Evolutionary conservation across 2,888 invertebrate species (phyloP), one percentile per base, ranked within the genome.

Genomic region (Branchinecta sandiegonensis): DNA sequence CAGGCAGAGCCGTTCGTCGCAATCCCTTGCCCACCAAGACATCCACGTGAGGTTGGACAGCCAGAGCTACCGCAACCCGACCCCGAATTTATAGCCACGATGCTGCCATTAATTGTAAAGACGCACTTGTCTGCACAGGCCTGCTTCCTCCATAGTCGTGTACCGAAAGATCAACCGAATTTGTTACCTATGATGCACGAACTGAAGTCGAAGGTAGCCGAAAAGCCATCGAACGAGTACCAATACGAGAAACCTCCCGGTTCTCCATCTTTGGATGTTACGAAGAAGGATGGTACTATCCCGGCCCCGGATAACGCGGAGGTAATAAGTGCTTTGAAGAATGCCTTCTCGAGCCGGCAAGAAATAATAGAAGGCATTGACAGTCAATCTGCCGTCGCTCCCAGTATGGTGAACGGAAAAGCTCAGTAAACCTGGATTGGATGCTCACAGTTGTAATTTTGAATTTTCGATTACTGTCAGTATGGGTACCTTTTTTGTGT

Each of bases 121-220:
- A 11, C 63, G n/a, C 63, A 56, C 10, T 56, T 56, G 23, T 9
- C 63, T 56, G 63, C 63, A n/a, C 63, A 10, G 23, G n/a, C 63
- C n/a, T 56, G 23, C 23, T 56, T 56, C 63, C 23, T 56, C 8
- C 23, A n/a, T 17, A 56, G 23, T 8, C 14, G n/a, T 17, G 23
- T 56, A 10, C 63, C 63, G 14, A 56, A 56, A 56, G 63, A 17
- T 23, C n/a, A 56, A 56, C 63, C 63, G 23, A 56, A 56, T 23
- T 56, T 56, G 23, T 56, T 56, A 17, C 63, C 63, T 8, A 56
- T 56, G 12, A 56, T 56, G 63, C 63, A 56, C 23, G 63, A 56
- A 56, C 63, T 56, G 2, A 56, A 56, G 10, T 56, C 63, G 23
- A 56, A 56, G 10, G 63, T 56, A 17, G 11, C 23, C n/a, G 63